Evolutionary conservation across 2,888 invertebrate genomes (phyloP), one percentile per base, ranked within the genome.

Genomic region (Caenorhabditis wallacei): DNA sequence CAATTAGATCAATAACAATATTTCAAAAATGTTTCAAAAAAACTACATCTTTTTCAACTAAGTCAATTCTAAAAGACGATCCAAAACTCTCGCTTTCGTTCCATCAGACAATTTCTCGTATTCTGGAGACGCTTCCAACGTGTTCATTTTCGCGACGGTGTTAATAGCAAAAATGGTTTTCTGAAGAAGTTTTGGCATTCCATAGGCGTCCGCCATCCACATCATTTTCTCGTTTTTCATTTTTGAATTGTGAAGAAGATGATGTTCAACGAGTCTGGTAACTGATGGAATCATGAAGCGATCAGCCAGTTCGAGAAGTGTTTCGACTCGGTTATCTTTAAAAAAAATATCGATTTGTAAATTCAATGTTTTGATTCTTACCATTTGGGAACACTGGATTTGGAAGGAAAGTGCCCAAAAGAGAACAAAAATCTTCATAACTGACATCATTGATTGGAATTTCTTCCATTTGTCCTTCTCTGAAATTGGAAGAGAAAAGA

Each of bases 271-370:
- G 0, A 8, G 10, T 10, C 20, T 4, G 22, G 16, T 59, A 1
- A 59, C 40, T 1, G 22, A 18, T 40, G 59, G 40, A 22, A 40
- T 59, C 2, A 22, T 13, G 7, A 59, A 59, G 2, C 40, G 37
- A 22, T 59, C 59, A 10, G 59, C 59, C 0, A 64, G 26, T n/a
- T 64, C 48, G 26, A 64, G 48, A 30, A 64, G 63, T n/a, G 46
- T 64, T 18, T 24, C 18, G 11, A 22, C 46, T n/a, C 16, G 46
- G 7, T 18, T 48, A 48, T 46, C 63, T 48, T 35, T 35, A 35
- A n/a, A n/a, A 48, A 8, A 20, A 64, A 61, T 48, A 48, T 48
- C n/a, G n/a, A n/a, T 18, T 13, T 48, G 2, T 40, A 2, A 26
- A 18, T 8, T 5, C 8, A 3, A 5, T 3, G 8, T 3, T 30